Evolutionary conservation across 2,797 vertebrate genomes (phyloP).

Genomic region (Hippoglossus hippoglossus): DNA sequence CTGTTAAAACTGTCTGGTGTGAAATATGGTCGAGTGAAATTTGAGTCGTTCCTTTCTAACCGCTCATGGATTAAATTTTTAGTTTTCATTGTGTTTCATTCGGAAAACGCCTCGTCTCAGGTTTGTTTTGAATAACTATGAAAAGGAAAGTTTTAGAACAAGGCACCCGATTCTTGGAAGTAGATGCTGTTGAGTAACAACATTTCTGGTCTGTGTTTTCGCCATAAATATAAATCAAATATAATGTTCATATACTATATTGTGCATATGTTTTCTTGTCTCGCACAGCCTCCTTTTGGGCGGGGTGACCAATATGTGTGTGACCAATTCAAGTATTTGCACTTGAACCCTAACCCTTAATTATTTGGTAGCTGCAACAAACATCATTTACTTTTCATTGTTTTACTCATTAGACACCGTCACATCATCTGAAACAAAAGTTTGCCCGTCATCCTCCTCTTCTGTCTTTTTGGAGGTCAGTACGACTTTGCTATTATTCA

Average conservation of each 20-base stretch:
- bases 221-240: background rate
- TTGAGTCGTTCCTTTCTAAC: constrained; percentile 24
- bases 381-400: background rate
- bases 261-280: no score
- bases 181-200: background rate
- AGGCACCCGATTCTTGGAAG: constrained; percentile 34
- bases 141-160: constrained; percentile 20
- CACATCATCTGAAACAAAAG: constrained; percentile 30
- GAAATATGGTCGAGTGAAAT: constrained; percentile 32
- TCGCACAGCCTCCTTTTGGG: no score
- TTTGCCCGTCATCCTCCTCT: constrained; percentile 30
- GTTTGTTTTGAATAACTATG: constrained; percentile 6
- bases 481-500: constrained; percentile 64
- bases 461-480: constrained; percentile 53
- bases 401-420: constrained; percentile 18
- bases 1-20: constrained; percentile 27
- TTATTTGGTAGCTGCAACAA: no score
- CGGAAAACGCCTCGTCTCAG: constrained; percentile 10
- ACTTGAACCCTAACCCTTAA: no score
- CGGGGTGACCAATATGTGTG: no score
- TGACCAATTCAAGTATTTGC: no score
- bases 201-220: constrained; percentile 28
- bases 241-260: no score
- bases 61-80: constrained; percentile 12
- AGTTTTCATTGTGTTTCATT: constrained; percentile 35